Conservation (phyloP, 2,113 vertebrate genomes). For the Tragulus kanchil region DNA sequence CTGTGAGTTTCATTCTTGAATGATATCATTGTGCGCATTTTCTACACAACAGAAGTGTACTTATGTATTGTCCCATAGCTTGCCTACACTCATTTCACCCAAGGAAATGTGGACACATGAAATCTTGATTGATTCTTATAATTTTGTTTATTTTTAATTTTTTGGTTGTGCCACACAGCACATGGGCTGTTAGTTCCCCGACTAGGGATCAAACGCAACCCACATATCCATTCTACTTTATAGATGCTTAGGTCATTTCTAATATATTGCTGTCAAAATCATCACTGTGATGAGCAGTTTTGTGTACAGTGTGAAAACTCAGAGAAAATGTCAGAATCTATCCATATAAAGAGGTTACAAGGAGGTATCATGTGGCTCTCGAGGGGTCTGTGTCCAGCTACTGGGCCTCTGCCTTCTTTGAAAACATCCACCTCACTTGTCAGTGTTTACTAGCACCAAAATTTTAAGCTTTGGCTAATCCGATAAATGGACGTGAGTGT, state of each 20-base stretch:
- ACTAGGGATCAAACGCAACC: not conserved
- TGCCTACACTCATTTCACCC: not conserved
- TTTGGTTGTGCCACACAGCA: not conserved
- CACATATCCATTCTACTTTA: not conserved
- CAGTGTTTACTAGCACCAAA: not conserved
- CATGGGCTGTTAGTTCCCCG: not conserved
- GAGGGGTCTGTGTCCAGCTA: too few species aligned
- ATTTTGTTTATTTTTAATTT: not conserved
- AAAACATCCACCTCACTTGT: not conserved
- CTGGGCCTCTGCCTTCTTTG: not conserved
- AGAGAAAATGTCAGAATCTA: not conserved
- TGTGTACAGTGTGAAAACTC: not conserved
- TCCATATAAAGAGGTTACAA: not conserved
- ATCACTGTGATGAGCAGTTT: not conserved
- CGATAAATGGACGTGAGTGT: not conserved
- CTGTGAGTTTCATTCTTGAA: not conserved
- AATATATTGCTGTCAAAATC: not conserved
- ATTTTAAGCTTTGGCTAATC: not conserved
- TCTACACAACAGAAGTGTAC: not conserved
- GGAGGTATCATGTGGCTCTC: not conserved
- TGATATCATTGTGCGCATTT: not conserved
- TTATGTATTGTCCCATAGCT: not conserved
- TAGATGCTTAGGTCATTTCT: not conserved
- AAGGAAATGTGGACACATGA: not conserved
- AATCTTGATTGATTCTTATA: not conserved